Evolutionary conservation across 2,797 vertebrate species (phyloP), one percentile per base, ranked within the genome.

Genomic region (Sandelia bainsii): DNA sequence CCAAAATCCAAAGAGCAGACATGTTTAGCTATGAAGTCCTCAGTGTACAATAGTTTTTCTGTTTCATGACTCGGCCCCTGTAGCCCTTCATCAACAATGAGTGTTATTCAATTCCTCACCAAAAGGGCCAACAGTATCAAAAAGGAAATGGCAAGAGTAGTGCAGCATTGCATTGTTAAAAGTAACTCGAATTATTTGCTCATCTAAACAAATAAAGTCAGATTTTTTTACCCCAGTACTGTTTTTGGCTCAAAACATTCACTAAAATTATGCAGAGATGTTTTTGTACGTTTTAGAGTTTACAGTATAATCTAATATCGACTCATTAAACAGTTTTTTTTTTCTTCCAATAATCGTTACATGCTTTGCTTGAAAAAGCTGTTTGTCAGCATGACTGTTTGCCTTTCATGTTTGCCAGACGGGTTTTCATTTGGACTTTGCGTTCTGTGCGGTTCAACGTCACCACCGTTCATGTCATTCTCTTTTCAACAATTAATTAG

Each of bases 361-460:
- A 17, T 40, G 23, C 2, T 14, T 22, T 19, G 23, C 49, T 46
- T 23, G 34, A 16, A 51, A 76, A 16, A 32, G 23, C 40, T 51
- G 60, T 75, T 82, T 49, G 46, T 59, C 25, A 52, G 69, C 50
- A 4, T 48, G 46, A 8, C 48, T 77, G 67, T 90, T 84, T 80
- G 39, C 19, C 45, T 72, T 76, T 69, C 51, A 42, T 72, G 56
- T 79, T 76, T 73, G 58, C 61, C 57, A 45, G 23, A 3, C 7
- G 46, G 51, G 1, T 64, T 45, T 48, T 64, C 20, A 37, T 69
- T 67, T 81, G 71, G 69, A 84, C 84, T 83, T 76, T 66, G 80
- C 69, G 56, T 87, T 76, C 66, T 39, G 50, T 56, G 46, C 8
- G 0, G 23, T 37, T 56, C 48, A 66, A 56, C 74, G 59, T 80